These are phyloP conservation scores for Macaria notata DNA, from an alignment of 2,888 invertebrate species.

Conservation along the genomic window DNA sequence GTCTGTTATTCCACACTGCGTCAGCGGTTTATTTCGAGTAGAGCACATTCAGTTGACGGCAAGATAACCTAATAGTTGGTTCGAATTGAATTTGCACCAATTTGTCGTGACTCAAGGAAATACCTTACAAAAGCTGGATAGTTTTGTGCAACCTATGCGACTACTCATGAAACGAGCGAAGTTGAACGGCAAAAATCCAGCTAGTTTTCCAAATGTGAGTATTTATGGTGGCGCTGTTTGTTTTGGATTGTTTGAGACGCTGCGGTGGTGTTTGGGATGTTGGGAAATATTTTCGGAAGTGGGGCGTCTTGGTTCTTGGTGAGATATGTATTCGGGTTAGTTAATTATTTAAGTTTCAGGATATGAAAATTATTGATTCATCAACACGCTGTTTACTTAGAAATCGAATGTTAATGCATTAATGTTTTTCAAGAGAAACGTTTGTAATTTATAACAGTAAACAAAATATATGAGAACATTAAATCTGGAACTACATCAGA, in stretches of 20 bases:
- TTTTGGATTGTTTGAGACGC: constrained; percentile 15
- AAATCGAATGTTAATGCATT: too few species aligned
- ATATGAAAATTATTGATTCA: neutral
- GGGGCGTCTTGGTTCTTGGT: too few species aligned
- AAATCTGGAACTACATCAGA: too few species aligned
- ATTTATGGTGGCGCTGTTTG: constrained; percentile 25
- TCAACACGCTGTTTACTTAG: neutral
- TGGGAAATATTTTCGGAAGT: too few species aligned
- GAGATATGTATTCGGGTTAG: too few species aligned
- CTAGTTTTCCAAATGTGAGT: constrained; percentile 41
- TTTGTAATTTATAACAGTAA: too few species aligned
- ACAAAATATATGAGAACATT: too few species aligned
- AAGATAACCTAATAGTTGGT: constrained; percentile 59
- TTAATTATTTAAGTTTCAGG: neutral
- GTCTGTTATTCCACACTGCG: constrained; percentile 3
- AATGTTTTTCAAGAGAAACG: too few species aligned
- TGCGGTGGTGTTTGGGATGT: too few species aligned
- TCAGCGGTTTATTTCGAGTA: constrained; percentile 53
- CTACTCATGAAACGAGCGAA: constrained; percentile 26
- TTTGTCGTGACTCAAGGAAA: constrained; percentile 33
- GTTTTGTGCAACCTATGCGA: constrained; percentile 20
- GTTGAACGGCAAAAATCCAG: constrained; percentile 29
- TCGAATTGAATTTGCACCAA: constrained; percentile 44
- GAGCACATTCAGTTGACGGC: constrained; percentile 58
- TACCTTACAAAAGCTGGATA: constrained; percentile 28